Evolutionary conservation across 2,888 invertebrate genomes (phyloP).

Genomic region (Aphidoletes aphidimyza): DNA sequence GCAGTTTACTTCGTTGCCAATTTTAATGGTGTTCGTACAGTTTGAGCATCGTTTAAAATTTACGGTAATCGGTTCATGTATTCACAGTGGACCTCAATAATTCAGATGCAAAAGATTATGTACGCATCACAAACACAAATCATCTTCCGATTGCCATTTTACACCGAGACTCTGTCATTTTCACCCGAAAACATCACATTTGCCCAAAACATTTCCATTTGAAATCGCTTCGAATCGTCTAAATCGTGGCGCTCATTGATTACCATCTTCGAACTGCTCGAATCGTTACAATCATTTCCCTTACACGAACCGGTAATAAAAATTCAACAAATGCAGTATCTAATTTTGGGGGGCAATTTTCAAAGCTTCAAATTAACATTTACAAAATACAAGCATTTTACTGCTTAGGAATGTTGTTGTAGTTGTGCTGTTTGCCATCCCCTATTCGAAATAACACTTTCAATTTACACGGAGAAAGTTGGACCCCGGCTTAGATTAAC

Average conservation of each 20-base stretch:
- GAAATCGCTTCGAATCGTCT: too few relatives aligned
- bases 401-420: too few relatives aligned
- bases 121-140: not conserved
- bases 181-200: not conserved
- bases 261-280: not conserved
- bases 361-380: too few relatives aligned
- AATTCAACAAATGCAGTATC: not conserved
- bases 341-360: too few relatives aligned
- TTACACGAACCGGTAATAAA: not conserved
- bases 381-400: too few relatives aligned
- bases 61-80: conserved; percentile 20
- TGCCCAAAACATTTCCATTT: not conserved
- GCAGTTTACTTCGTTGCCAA: too few relatives aligned
- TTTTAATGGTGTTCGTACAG: too few relatives aligned
- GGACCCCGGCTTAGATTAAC: not conserved
- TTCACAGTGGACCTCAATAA: not conserved
- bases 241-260: not conserved
- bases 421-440: not conserved
- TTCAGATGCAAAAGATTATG: conserved; percentile 4
- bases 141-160: not conserved
- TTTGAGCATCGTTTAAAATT: not conserved
- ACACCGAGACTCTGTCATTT: not conserved
- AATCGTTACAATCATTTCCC: not conserved
- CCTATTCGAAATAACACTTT: conserved; percentile 1
- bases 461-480: not conserved